phyloP scores from a whole-genome alignment of 2,888 invertebrate genomes.

The Ischnura elegans region DNA sequence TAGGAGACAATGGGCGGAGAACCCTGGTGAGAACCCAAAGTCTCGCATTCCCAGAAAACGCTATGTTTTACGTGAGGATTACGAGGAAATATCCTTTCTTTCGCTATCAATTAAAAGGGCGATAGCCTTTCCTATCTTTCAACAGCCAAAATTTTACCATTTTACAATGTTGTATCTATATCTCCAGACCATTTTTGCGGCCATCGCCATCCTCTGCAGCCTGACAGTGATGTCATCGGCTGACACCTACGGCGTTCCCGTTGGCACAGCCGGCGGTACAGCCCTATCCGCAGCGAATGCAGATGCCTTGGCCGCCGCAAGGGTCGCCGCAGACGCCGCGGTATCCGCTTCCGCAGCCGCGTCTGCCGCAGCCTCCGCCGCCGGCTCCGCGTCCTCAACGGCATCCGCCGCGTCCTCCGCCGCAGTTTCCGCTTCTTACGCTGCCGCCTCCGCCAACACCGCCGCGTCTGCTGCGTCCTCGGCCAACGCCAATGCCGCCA shows the following conservation, averaged over 20 bases:
- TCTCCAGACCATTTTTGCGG: background rate
- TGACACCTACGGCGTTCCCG: background rate
- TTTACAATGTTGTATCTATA: too few species aligned
- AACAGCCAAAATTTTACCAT: background rate
- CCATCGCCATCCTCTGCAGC: conserved; percentile 7
- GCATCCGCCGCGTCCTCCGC: background rate
- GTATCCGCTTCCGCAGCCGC: background rate
- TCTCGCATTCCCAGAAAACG: too few species aligned
- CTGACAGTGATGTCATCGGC: background rate
- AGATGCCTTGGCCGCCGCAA: background rate
- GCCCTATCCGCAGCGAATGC: background rate
- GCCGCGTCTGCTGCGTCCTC: background rate
- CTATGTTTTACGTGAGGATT: too few species aligned
- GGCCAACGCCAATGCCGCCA: background rate
- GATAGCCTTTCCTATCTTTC: background rate
- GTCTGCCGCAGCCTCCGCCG: background rate
- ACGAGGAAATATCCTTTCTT: too few species aligned
- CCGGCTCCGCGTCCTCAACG: background rate
- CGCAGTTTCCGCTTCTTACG: background rate
- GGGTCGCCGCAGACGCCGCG: background rate
- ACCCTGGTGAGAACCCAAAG: too few species aligned
- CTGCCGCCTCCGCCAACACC: background rate
- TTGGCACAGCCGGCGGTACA: too few species aligned
- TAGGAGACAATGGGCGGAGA: too few species aligned
- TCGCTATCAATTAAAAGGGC: too few species aligned